A percentile compares a stretch with the other conserved stretches of the same genome.
Conservation (phyloP, 2,797 vertebrate species). For the Chlorospingus semifuscus region DNA sequence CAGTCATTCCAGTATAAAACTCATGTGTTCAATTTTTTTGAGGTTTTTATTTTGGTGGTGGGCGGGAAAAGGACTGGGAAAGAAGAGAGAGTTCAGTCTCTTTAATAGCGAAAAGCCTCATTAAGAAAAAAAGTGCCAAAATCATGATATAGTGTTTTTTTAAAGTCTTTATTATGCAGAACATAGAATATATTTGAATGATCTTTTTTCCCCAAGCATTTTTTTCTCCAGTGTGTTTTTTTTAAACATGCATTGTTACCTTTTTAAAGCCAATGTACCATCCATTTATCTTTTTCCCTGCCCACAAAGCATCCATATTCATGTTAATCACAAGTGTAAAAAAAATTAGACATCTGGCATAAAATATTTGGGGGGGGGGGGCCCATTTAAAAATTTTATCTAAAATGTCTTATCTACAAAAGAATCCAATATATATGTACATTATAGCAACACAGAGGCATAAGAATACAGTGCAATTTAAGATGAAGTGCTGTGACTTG, state of each 20-base stretch:
- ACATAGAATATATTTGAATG: constrained; percentile 65
- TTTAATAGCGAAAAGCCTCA: neutral
- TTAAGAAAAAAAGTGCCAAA: neutral
- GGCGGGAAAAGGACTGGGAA: neutral
- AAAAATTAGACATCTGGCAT: constrained; percentile 67
- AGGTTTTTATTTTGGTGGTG: neutral
- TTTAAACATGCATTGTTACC: constrained; percentile 64
- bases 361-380: constrained; percentile 51
- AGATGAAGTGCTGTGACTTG: constrained; percentile 55
- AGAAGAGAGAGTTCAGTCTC: neutral
- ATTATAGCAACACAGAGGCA: constrained; percentile 63
- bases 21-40: accelerated
- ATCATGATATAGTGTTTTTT: neutral
- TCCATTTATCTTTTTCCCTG: neutral
- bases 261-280: constrained; percentile 55
- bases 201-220: constrained; percentile 47
- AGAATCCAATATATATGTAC: constrained; percentile 62
- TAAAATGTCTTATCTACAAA: constrained; percentile 77
- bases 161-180: constrained; percentile 73
- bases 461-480: constrained; percentile 69
- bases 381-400: constrained; percentile 70
- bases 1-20: neutral
- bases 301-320: constrained; percentile 40
- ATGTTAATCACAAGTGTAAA: constrained; percentile 65
- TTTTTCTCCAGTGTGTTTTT: constrained; percentile 34